These are phyloP conservation scores for Stratiomys singularior DNA, from an alignment of 2,888 invertebrate genomes.

Conservation along the genomic window DNA sequence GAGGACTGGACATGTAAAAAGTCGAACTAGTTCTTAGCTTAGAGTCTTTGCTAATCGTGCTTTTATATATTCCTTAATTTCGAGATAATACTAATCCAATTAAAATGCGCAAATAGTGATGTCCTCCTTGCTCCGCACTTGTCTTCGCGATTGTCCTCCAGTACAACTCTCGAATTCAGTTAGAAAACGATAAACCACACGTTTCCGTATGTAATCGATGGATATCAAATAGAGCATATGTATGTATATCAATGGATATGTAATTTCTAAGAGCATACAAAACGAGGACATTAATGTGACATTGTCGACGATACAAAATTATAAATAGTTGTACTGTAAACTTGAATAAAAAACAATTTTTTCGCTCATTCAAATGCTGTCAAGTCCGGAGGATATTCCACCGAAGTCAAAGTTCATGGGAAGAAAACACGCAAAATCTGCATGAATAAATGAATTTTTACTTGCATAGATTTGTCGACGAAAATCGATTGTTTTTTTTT, in stretches of 20 bases:
- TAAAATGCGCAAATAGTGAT: background rate
- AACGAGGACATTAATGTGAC: slow-evolving; percentile 16
- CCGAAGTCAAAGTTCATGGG: too few species aligned
- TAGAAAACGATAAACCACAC: background rate
- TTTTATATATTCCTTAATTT: slow-evolving; percentile 37
- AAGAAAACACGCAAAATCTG: too few species aligned
- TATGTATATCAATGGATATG: background rate
- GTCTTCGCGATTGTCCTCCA: background rate
- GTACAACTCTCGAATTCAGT: background rate
- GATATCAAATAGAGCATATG: background rate
- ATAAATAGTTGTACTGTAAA: background rate
- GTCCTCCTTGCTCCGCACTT: background rate
- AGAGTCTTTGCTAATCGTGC: slow-evolving; percentile 12
- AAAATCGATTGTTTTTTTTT: too few species aligned
- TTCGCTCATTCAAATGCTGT: too few species aligned
- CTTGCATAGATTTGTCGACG: too few species aligned
- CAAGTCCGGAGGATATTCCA: too few species aligned
- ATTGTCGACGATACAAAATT: background rate
- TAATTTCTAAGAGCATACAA: background rate
- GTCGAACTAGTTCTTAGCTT: slow-evolving; percentile 12
- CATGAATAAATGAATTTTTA: too few species aligned
- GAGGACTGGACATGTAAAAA: slow-evolving; percentile 25
- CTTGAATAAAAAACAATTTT: too few species aligned
- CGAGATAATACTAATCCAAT: slow-evolving; percentile 41
- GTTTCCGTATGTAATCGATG: slow-evolving; percentile 19